These are phyloP conservation scores for Danio jaintianensis DNA, from an alignment of 2,797 vertebrate genomes.

Conservation along the genomic window DNA sequence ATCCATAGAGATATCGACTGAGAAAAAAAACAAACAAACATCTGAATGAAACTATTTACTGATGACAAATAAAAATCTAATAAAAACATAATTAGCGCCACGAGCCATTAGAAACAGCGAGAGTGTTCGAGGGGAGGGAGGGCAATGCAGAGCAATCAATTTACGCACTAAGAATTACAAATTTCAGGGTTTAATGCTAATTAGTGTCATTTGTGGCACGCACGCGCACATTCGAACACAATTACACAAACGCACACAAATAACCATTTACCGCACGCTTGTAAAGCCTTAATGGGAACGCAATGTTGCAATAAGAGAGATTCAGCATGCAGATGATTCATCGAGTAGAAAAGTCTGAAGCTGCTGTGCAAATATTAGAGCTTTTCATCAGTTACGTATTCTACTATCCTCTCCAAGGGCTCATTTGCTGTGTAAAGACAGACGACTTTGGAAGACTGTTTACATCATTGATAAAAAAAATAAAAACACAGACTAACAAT, in stretches of 20 bases:
- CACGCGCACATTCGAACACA: conserved; percentile 16
- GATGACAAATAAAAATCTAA: conserved; percentile 19
- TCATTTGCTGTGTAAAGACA: background rate
- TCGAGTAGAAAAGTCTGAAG: conserved; percentile 2
- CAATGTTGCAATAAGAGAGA: conserved; percentile 1
- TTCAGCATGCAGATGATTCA: conserved; percentile 31
- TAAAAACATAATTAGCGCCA: conserved; percentile 22
- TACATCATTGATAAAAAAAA: no score
- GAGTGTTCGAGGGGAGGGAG: background rate
- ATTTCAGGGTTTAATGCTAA: conserved; percentile 25
- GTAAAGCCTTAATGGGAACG: background rate
- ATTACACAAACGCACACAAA: conserved; percentile 19
- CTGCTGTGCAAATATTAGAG: background rate
- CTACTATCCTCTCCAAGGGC: background rate
- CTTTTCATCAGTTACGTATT: background rate
- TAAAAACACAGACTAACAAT: no score
- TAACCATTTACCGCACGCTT: background rate
- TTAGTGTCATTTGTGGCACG: conserved; percentile 16
- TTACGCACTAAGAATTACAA: conserved; percentile 21
- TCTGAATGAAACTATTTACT: conserved; percentile 7
- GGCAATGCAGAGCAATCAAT: conserved; percentile 6
- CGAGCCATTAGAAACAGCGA: conserved; percentile 15
- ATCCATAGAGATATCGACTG: background rate
- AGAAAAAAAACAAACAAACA: background rate
- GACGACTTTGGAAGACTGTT: background rate